Percentiles rank a stretch among this genome's conserved stretches.
phyloP scores from a whole-genome alignment of 2,888 invertebrate species.

The Polymixis flavicincta region DNA sequence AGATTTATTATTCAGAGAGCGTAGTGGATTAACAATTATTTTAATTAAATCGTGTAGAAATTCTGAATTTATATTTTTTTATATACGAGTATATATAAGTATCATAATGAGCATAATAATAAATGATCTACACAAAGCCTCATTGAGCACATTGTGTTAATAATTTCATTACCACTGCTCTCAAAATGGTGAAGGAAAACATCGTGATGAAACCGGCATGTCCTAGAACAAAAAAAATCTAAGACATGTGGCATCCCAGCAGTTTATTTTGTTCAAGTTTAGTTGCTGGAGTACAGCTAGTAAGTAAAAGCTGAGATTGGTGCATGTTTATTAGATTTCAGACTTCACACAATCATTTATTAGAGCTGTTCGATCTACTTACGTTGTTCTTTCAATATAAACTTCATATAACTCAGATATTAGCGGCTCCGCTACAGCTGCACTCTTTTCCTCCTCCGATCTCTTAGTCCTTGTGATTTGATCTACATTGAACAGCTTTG shows the following conservation, averaged over 20 bases:
- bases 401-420: constrained; percentile 71
- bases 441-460: constrained; percentile 12
- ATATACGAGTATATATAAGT: background rate
- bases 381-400: constrained; percentile 80
- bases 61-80: background rate
- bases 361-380: constrained; percentile 69
- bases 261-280: too few species aligned
- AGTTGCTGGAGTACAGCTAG: background rate
- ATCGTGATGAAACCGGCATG: too few species aligned
- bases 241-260: too few species aligned
- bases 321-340: too few species aligned
- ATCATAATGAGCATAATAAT: too few species aligned
- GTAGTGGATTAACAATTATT: background rate
- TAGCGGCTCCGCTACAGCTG: background rate
- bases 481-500: constrained; percentile 79
- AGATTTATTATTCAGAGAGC: background rate
- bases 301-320: too few species aligned
- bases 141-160: too few species aligned
- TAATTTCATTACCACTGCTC: too few species aligned
- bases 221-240: too few species aligned
- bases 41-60: background rate
- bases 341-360: background rate
- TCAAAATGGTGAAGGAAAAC: too few species aligned
- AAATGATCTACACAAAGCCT: too few species aligned
- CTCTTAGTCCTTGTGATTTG: constrained; percentile 75